Conservation (phyloP, 2,888 invertebrate species). For the Zhengitettix transpicula region DNA sequence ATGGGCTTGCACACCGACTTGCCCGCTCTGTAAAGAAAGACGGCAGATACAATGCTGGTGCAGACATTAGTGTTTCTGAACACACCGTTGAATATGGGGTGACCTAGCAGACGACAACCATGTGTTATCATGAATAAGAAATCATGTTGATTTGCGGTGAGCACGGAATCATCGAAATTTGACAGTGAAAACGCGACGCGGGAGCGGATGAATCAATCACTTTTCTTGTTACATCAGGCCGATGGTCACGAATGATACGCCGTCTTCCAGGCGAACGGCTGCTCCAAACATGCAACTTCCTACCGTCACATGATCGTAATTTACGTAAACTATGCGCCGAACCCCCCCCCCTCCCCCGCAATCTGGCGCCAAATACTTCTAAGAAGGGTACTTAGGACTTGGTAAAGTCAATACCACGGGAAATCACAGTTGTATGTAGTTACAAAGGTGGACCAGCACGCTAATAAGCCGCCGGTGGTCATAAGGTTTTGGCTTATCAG, state of each 20-base stretch:
- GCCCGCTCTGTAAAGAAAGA: background rate
- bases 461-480: too few species aligned
- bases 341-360: too few species aligned
- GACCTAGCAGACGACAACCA: background rate
- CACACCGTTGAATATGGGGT: background rate
- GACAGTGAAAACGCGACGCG: background rate
- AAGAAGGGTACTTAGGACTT: too few species aligned
- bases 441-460: too few species aligned
- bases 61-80: background rate
- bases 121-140: background rate
- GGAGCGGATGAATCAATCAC: background rate
- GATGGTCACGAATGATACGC: background rate
- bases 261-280: background rate
- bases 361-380: too few species aligned
- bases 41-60: background rate
- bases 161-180: background rate
- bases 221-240: background rate
- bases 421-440: too few species aligned
- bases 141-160: background rate
- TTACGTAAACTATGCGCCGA: too few species aligned
- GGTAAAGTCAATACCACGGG: too few species aligned
- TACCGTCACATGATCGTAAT: background rate
- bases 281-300: background rate
- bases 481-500: too few species aligned
- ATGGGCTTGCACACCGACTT: background rate